A percentile compares a stretch with the other conserved stretches of the same genome.
Evolutionary conservation across 2,113 vertebrate genomes (phyloP).

Genomic region (Anseranas semipalmata): DNA sequence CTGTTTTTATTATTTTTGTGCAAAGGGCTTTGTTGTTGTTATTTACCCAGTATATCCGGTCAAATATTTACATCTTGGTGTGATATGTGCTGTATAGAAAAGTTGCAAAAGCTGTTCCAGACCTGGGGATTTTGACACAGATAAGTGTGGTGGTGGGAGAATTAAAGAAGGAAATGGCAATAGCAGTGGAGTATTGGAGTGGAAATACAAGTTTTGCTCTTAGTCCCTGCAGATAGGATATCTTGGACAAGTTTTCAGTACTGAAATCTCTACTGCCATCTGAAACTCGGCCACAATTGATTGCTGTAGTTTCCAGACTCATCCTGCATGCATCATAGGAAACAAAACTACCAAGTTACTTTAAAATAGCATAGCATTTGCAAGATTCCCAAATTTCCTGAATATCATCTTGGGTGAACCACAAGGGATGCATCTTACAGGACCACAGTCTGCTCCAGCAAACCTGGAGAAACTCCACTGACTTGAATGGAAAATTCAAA

Average conservation of each 20-base stretch:
- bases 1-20: not conserved
- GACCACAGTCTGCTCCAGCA: not conserved
- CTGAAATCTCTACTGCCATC: not conserved
- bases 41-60: not conserved
- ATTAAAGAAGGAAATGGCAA: not conserved
- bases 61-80: not conserved
- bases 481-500: not conserved
- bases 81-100: not conserved
- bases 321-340: constrained; percentile 8
- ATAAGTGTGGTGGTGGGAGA: not conserved
- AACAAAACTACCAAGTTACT: constrained; percentile 9
- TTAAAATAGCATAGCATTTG: constrained; percentile 9
- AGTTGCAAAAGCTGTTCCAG: not conserved
- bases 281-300: not conserved
- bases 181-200: not conserved
- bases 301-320: constrained; percentile 27
- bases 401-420: not conserved
- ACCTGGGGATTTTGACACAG: not conserved
- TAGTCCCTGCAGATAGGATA: not conserved
- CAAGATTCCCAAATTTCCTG: not conserved
- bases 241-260: not conserved
- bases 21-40: not conserved
- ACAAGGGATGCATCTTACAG: constrained; percentile 1
- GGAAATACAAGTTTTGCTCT: not conserved
- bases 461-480: not conserved